phyloP scores from a whole-genome alignment of 2,113 vertebrate genomes.

The Chiloscyllium plagiosum region DNA sequence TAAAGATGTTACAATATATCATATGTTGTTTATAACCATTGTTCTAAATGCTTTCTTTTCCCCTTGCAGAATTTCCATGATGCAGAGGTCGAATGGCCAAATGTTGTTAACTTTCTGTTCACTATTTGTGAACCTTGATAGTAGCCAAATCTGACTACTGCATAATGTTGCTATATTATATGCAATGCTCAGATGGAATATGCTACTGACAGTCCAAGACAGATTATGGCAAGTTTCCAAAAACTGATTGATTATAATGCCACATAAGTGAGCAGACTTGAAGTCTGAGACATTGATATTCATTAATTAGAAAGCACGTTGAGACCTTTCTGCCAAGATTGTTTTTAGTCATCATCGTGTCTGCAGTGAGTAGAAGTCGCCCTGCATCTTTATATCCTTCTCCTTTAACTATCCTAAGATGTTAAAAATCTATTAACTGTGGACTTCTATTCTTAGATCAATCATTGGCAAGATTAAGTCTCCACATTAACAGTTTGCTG shows the following conservation, averaged over 20 bases:
- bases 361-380: not conserved
- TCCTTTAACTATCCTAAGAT: not conserved
- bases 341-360: slow-evolving; percentile 17
- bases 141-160: slow-evolving; percentile 11
- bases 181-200: slow-evolving; percentile 20
- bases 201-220: not conserved
- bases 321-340: slow-evolving; percentile 34
- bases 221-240: slow-evolving; percentile 22
- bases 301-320: slow-evolving; percentile 33
- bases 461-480: not conserved
- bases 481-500: not conserved
- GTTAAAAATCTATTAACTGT: not conserved
- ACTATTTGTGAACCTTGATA: not conserved
- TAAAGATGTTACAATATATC: slow-evolving; percentile 25
- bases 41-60: not conserved
- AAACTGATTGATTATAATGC: slow-evolving; percentile 10
- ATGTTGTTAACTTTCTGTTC: not conserved
- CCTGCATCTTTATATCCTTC: not conserved
- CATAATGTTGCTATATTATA: slow-evolving; percentile 1
- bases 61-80: not conserved
- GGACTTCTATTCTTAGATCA: not conserved
- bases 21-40: not conserved
- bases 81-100: not conserved
- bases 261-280: slow-evolving; percentile 22
- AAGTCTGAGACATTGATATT: slow-evolving; percentile 36